These are phyloP conservation scores for Caenorhabditis sp. DNA, from an alignment of 2,888 invertebrate genomes.

Conservation along the genomic window DNA sequence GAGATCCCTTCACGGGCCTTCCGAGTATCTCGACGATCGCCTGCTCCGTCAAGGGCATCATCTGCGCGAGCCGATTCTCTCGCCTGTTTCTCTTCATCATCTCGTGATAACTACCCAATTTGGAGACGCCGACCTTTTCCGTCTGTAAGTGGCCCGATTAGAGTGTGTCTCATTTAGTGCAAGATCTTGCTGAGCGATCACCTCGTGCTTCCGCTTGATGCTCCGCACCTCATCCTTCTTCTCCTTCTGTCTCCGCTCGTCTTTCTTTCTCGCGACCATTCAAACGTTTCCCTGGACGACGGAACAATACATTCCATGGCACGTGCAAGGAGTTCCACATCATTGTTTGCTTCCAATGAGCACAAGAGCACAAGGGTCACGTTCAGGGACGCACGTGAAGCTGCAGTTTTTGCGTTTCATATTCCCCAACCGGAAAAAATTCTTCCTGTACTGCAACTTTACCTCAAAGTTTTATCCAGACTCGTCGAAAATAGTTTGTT, in stretches of 20 bases:
- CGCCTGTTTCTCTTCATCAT: background rate
- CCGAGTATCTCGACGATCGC: slow-evolving; percentile 10
- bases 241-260: slow-evolving; percentile 4
- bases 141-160: background rate
- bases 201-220: slow-evolving; percentile 8
- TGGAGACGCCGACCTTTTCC: background rate
- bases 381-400: background rate
- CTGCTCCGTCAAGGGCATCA: slow-evolving; percentile 12
- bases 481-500: too few relatives aligned
- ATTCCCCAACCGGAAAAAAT: too few relatives aligned
- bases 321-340: background rate
- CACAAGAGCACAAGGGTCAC: background rate
- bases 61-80: background rate
- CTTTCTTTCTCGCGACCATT: background rate
- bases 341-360: background rate
- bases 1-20: background rate
- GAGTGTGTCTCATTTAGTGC: background rate
- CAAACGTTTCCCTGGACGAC: slow-evolving; percentile 26
- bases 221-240: background rate
- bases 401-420: too few relatives aligned
- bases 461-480: too few relatives aligned
- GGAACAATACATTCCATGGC: background rate
- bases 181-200: background rate
- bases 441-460: too few relatives aligned
- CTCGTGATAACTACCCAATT: too few relatives aligned